A percentile compares a stretch with the other conserved stretches of the same genome.
Conservation (phyloP, 2,797 vertebrate species). For the Orientallactaga sibirica region DNA sequence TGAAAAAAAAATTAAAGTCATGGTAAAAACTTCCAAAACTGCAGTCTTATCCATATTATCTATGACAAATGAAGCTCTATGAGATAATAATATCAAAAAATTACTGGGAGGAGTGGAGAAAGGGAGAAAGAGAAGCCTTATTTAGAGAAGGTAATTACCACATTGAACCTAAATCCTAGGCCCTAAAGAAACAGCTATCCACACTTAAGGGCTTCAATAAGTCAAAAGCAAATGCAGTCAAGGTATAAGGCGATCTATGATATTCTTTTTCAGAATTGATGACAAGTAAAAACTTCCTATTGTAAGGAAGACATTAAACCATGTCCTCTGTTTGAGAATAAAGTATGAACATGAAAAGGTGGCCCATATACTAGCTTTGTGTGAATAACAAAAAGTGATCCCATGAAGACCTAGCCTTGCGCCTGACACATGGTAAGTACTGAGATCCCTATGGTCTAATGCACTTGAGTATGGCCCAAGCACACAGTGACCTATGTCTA, state of each 20-base stretch:
- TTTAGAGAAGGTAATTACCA: conserved; percentile 31
- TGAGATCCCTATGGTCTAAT: not conserved
- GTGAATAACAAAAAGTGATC: conserved; percentile 5
- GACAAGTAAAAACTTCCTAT: conserved; percentile 51
- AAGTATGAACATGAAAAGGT: not conserved
- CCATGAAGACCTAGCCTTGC: conserved; percentile 33
- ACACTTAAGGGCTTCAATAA: conserved; percentile 44
- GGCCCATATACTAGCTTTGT: not conserved
- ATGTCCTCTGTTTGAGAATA: conserved; percentile 11
- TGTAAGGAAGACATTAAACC: conserved; percentile 54
- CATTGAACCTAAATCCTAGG: not conserved
- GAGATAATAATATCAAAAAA: conserved; percentile 55
- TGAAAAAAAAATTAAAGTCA: conserved; percentile 51
- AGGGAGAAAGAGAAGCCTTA: not conserved
- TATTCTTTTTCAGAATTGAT: conserved; percentile 46
- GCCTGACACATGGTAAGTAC: not conserved
- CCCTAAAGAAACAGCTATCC: conserved; percentile 27
- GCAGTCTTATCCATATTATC: conserved; percentile 4
- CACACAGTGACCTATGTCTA: not conserved
- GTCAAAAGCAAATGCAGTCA: conserved; percentile 46
- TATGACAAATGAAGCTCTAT: not conserved
- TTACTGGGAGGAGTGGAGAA: conserved; percentile 20
- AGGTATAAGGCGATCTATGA: not conserved
- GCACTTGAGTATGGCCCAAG: not conserved
- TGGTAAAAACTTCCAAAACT: conserved; percentile 52